Evolutionary conservation across 2,113 vertebrate genomes (phyloP).

Genomic region (Ailurus styani): DNA sequence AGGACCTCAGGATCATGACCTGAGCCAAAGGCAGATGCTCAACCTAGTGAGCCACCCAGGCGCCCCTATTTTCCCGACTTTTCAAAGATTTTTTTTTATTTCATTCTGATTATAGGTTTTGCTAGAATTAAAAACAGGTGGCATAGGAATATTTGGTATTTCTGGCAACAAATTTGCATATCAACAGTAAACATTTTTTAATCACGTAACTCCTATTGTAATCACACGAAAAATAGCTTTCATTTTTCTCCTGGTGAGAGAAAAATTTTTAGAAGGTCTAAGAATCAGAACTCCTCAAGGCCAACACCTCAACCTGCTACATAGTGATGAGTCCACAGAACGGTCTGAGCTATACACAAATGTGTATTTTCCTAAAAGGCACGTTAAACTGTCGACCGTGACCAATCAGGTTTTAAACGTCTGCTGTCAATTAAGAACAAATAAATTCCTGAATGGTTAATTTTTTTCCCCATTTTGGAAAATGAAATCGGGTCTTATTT

Average conservation of each 20-base stretch:
- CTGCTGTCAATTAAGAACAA: conserved; percentile 2
- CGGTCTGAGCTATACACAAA: not conserved
- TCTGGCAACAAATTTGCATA: conserved; percentile 10
- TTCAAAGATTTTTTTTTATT: conserved; percentile 3
- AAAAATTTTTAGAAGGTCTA: not conserved
- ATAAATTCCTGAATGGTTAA: conserved; percentile 54
- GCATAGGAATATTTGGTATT: not conserved
- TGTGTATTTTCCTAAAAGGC: conserved; percentile 5
- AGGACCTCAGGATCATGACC: not conserved
- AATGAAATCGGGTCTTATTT: conserved; percentile 54
- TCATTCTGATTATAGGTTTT: conserved; percentile 42
- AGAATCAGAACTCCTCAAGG: not conserved
- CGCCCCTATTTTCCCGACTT: not conserved
- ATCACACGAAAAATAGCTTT: conserved; percentile 27
- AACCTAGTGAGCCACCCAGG: not conserved
- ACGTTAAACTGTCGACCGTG: not conserved
- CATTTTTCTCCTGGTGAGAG: not conserved
- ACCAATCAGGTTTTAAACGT: conserved; percentile 31
- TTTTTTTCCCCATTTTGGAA: conserved; percentile 22
- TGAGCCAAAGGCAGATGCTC: not conserved
- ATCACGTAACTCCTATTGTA: conserved; percentile 50
- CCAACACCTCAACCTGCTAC: not conserved
- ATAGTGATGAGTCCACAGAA: not conserved
- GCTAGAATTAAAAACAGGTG: conserved; percentile 60
- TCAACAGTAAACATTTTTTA: conserved; percentile 65